Base-by-base conservation (phyloP, 2,113 vertebrate species). In the Hymenochirus boettgeri region DNA sequence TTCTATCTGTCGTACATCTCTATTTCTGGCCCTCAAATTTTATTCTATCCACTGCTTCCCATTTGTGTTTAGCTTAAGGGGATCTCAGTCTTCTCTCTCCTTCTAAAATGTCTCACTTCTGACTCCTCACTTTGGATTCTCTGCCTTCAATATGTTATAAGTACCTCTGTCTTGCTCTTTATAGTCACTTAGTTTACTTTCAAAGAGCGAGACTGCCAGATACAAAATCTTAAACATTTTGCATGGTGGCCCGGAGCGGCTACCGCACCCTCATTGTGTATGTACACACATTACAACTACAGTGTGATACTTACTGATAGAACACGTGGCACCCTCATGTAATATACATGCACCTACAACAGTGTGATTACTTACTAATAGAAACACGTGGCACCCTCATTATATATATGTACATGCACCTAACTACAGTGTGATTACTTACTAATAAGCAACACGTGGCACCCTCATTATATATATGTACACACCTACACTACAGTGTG, bases 51-150 rank as follows among this genome's bases (percentile, higher is more conserved):
- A 42, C 39, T 42, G 39, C 15, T 15, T 15, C 6, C 39, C 17
- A 42, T 42, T 42, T 42, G 39, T 42, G 39, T 42, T 42, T 42
- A 42, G 39, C 17, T 42, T 42, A 42, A 42, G 39, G 39, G 39
- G 15, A 42, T 42, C 39, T 42, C 39, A 42, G 39, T 42, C 39
- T 42, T 17, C 1, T 42, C 5, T 17, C n/a, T 42, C 39, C n/a
- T 42, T 42, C 39, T 42, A 42, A 42, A 42, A 42, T 42, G 39
- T 42, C 39, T 42, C 39, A 42, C 39, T 42, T 42, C 13, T n/a
- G 17, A 17, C 39, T 42, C 39, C 39, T 13, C 39, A 42, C 39
- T 42, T 42, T 42, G 15, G 39, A 42, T 42, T 42, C 39, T 42
- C 39, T 42, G 39, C 39, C 39, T 42, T 42, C 39, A 42, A 42